Evolutionary conservation across 2,888 invertebrate genomes (phyloP), one percentile per base, ranked within the genome.

Genomic region (Andrena minutula): DNA sequence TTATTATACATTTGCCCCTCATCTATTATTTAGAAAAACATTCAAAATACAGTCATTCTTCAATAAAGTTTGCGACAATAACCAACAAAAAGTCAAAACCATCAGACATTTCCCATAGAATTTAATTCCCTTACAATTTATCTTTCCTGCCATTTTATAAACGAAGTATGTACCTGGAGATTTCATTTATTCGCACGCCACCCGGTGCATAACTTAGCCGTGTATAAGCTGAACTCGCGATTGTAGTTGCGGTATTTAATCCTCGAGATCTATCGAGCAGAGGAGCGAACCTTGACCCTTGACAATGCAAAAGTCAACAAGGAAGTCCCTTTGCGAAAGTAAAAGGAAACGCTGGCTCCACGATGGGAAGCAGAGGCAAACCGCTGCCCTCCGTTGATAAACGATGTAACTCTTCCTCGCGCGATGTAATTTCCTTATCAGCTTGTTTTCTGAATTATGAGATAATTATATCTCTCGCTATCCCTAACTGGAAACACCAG

Each of bases 181-280:
- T 35, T 12, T 3, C 20, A 41, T 16, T 60, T 63, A 1, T n/a
- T 69, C 30, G 20, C 56, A n/a, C 10, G 32, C 7, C 56, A 65
- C 64, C 64, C 64, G 20, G 35, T 73, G 41, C 28, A 35, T 20
- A 28, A n/a, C 35, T n/a, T 35, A 12, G 32, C n/a, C 28, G 56
- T 51, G 30, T 20, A 73, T 26, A 56, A 65, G 30, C 64, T 28
- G 51, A 73, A 64, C 64, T 56, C 35, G 73, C 53, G 75, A 72
- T 70, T 49, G 58, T 51, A n/a, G 28, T 73, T 65, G 72, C 41
- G 70, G 66, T 58, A 66, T 83, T 83, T 78, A 83, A 83, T 83
- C 66, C 41, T 10, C n/a, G 61, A 58, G 47, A 66, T 81, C 71
- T 69, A 20, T 56, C 75, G 26, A 12, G 66, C 68, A 61, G 26